Evolutionary conservation across 2,113 vertebrate genomes (phyloP).

Genomic region (Labrus mixtus): DNA sequence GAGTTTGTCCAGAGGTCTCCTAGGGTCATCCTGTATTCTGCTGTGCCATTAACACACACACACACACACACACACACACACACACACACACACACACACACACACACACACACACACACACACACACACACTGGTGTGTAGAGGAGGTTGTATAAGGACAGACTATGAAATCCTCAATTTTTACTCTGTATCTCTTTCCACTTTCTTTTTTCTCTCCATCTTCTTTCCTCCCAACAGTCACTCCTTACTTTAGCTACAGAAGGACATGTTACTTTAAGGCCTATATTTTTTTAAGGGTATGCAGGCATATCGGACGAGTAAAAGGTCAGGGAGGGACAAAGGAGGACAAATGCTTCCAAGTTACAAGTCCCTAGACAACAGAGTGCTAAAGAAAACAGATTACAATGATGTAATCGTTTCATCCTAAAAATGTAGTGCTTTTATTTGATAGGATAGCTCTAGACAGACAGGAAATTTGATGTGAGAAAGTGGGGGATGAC

Average conservation of each 20-base stretch:
- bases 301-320: conserved; percentile 45
- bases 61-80: conserved; percentile 7
- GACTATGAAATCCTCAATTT: conserved; percentile 7
- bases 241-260: neutral
- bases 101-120: conserved; percentile 16
- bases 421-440: too few relatives aligned
- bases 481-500: too few relatives aligned
- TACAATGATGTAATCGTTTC: neutral
- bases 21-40: conserved; percentile 30
- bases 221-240: conserved; percentile 2
- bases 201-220: neutral
- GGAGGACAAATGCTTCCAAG: conserved; percentile 26
- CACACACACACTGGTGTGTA: conserved; percentile 15
- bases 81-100: conserved; percentile 5
- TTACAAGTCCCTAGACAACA: conserved; percentile 25
- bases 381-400: conserved; percentile 13
- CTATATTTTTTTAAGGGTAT: conserved; percentile 50
- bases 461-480: too few relatives aligned
- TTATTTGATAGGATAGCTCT: too few relatives aligned
- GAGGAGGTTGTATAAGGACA: conserved; percentile 37
- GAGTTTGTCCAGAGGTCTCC: conserved; percentile 26
- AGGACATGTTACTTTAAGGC: conserved; percentile 39
- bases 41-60: neutral
- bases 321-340: conserved; percentile 41
- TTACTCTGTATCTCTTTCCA: neutral